Evolutionary conservation across 2,888 invertebrate genomes (phyloP), one percentile per base, ranked within the genome.

Genomic region (Trissoscelio sp.): DNA sequence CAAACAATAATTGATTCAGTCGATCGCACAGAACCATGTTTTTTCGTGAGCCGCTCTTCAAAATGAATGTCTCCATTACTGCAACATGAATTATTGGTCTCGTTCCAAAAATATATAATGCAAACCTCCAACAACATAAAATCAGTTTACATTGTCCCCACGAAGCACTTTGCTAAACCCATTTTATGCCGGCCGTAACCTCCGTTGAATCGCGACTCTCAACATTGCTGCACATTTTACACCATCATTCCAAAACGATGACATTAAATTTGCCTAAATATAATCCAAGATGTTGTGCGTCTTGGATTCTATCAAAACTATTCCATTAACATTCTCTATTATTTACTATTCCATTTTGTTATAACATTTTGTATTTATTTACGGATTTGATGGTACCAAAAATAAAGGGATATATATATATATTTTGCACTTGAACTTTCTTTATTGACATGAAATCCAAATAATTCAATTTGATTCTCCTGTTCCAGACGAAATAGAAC

Each of bases 141-240:
- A 70, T 69, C 77, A 69, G 69, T 78, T 70, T 70, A 78, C 77
- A 78, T 78, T 78, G 77, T 78, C 62, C 37, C 51, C 77, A 31
- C 69, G 60, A 69, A 77, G 69, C 44, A 66, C 77, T 69, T 55
- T 24, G 31, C 53, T 77, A 77, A 77, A 69, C 66, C 44, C 42
- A 57, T 44, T 67, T 77, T 77, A 69, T 22, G 24, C 53, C 53
- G 12, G 24, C 53, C 14, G 46, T 77, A 69, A 69, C 60, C 53
- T 55, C 64, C 9, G 28, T 9, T 28, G 39, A 48, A 51, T 75
- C 60, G 44, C 53, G 67, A 51, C 22, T 51, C 20, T 57, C 7
- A 31, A 20, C 34, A 14, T 22, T 31, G n/a, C 46, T 22, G 18
- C 51, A 31, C 55, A 58, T 51, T 48, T 67, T 58, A 31, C 58